phyloP scores from a whole-genome alignment of 2,113 vertebrate species.

The Tiliqua scincoides region DNA sequence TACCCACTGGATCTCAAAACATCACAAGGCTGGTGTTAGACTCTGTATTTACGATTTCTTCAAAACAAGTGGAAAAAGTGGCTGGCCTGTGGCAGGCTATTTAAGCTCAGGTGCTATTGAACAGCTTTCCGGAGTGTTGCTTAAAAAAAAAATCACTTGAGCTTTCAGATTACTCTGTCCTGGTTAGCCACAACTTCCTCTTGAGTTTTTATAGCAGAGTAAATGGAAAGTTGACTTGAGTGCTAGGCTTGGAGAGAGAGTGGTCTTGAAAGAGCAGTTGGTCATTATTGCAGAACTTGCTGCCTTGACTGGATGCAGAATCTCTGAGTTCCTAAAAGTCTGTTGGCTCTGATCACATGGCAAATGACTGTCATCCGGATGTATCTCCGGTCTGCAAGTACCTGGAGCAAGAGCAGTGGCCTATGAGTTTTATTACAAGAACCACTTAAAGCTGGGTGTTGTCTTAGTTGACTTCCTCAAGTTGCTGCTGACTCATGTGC shows the following conservation, averaged over 20 bases:
- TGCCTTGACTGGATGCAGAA: background rate
- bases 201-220: background rate
- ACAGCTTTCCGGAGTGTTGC: background rate
- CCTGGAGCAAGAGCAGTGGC: background rate
- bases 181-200: constrained; percentile 14
- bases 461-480: constrained; percentile 39
- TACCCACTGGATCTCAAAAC: background rate
- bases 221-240: background rate
- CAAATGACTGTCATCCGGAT: constrained; percentile 46
- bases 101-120: background rate
- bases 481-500: constrained; percentile 43
- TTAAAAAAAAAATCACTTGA: rapidly evolving
- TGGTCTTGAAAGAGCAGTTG: background rate
- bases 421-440: constrained; percentile 21
- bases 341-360: background rate
- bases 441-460: constrained; percentile 57
- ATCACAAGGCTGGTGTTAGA: no score
- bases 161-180: background rate
- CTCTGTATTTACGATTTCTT: background rate
- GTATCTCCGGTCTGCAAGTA: background rate
- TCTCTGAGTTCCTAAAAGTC: background rate
- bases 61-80: constrained; percentile 57
- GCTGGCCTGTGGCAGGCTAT: rapidly evolving
- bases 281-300: background rate
- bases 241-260: background rate